Conservation (phyloP, 1,140 invertebrate genomes). For the Polypedilum vanderplanki region DNA sequence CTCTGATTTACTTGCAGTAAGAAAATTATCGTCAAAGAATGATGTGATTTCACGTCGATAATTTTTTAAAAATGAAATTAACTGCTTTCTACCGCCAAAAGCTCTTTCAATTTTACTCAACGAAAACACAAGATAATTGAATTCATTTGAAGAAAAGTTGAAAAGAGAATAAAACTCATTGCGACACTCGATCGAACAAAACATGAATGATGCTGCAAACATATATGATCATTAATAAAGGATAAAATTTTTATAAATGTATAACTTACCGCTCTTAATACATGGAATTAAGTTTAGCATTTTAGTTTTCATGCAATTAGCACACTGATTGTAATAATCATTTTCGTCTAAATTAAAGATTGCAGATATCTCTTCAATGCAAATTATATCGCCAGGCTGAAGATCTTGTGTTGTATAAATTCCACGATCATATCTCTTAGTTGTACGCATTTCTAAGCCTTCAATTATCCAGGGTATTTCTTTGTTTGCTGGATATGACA, state of each 20-base stretch:
- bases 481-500: slow-evolving; percentile 43
- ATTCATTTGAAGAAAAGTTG: neutral
- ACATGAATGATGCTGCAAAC: neutral
- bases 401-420: slow-evolving; percentile 58
- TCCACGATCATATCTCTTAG: slow-evolving; percentile 54
- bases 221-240: slow-evolving; percentile 66
- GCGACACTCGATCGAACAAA: neutral
- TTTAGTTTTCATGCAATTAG: slow-evolving; percentile 63
- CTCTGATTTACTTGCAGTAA: too few species aligned
- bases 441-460: slow-evolving; percentile 52
- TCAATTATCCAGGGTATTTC: slow-evolving; percentile 53
- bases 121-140: neutral
- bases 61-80: too few species aligned
- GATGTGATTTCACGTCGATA: too few species aligned
- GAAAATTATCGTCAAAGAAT: too few species aligned
- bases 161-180: neutral
- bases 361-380: slow-evolving; percentile 59
- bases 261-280: slow-evolving; percentile 53
- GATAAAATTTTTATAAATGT: slow-evolving; percentile 57
- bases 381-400: slow-evolving; percentile 65
- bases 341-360: too few species aligned
- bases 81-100: neutral
- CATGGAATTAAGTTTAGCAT: slow-evolving; percentile 60
- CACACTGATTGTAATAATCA: slow-evolving; percentile 57
- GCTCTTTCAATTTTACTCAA: neutral